These are phyloP conservation scores for zebrafish (Danio rerio) DNA, from an alignment of 2,113 vertebrate species.

Conservation along the genomic window DNA sequence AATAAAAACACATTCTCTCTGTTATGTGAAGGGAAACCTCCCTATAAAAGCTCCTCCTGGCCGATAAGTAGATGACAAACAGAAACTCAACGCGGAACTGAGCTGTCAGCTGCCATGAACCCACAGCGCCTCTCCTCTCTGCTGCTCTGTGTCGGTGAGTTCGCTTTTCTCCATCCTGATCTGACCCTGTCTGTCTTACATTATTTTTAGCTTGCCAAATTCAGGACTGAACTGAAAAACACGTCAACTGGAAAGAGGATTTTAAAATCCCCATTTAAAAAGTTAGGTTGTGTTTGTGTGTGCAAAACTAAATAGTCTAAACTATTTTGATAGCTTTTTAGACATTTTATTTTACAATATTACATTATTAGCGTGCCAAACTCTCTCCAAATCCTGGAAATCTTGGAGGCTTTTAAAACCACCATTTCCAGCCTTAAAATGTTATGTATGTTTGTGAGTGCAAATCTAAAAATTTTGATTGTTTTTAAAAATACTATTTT, in stretches of 20 bases:
- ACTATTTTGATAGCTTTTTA: no score
- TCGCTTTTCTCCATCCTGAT: background rate
- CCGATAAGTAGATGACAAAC: conserved; percentile 11
- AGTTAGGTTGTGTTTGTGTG: background rate
- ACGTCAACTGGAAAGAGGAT: background rate
- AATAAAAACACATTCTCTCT: conserved; percentile 3
- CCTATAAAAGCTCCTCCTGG: conserved; percentile 45
- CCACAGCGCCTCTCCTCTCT: conserved; percentile 32
- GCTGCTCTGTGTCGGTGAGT: conserved; percentile 51
- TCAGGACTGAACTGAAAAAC: background rate
- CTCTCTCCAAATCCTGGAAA: no score
- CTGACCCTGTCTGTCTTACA: background rate
- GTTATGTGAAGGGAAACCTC: conserved; percentile 29
- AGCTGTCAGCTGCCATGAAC: conserved; percentile 49
- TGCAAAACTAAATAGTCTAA: background rate
- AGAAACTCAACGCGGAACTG: conserved; percentile 28
- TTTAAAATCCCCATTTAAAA: background rate
- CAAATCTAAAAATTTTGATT: no score
- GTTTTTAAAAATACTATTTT: no score
- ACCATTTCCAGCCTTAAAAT: no score
- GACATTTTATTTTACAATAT: no score
- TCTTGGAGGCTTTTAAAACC: no score
- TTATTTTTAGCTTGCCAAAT: background rate
- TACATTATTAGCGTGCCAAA: no score
- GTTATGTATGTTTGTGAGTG: no score